phyloP scores from a whole-genome alignment of 2,113 vertebrate genomes.

The Sylvia atricapilla region DNA sequence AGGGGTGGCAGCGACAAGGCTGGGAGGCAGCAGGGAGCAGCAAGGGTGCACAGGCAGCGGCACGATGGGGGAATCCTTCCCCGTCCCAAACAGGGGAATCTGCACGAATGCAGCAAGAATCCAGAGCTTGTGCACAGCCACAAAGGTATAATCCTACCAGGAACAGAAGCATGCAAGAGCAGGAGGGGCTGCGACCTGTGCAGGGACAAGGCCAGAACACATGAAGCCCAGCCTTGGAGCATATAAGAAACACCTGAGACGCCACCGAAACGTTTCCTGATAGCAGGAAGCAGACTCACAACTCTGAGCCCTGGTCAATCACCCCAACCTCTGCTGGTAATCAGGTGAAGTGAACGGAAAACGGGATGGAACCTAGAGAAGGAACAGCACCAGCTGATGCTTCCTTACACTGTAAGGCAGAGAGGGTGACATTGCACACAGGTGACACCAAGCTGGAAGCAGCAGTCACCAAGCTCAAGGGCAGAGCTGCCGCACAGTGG shows the following conservation, averaged over 20 bases:
- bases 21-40: not conserved
- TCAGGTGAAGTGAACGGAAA: not conserved
- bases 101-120: not conserved
- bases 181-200: not conserved
- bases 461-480: not conserved
- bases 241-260: not conserved
- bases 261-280: not conserved
- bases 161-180: rapidly evolving
- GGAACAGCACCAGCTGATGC: not conserved
- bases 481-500: not conserved
- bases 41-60: rapidly evolving
- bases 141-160: rapidly evolving
- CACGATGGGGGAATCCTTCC: rapidly evolving
- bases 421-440: not conserved
- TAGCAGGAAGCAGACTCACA: rapidly evolving
- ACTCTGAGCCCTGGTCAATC: not conserved
- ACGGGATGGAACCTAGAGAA: not conserved
- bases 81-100: rapidly evolving
- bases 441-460: not conserved
- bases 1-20: not conserved
- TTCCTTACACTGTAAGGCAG: not conserved
- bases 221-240: not conserved
- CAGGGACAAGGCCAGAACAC: not conserved
- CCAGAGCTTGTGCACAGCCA: rapidly evolving
- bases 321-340: too few relatives aligned